Evolutionary conservation across 2,797 vertebrate species (phyloP).

Genomic region (Phoxinus dragarum): DNA sequence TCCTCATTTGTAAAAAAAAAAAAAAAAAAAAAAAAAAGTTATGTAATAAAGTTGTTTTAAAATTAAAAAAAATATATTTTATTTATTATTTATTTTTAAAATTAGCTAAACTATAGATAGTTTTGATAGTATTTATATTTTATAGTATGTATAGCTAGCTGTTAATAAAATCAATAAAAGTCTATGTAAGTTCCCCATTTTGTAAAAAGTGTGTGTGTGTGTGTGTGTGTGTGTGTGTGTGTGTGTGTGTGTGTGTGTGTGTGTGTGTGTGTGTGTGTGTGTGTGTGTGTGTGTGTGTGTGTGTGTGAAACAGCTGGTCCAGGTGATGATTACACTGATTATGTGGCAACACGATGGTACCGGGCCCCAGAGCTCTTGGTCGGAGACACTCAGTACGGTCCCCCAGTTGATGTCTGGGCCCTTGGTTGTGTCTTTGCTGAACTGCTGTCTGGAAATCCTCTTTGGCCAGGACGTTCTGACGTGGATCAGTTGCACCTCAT

Average conservation of each 20-base stretch:
- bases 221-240: no score
- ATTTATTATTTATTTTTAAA: no score
- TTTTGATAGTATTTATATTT: no score
- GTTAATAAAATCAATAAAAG: not conserved
- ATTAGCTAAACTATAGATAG: no score
- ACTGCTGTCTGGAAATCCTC: slow-evolving; percentile 84
- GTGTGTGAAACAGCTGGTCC: slow-evolving; percentile 77
- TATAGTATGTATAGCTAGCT: no score
- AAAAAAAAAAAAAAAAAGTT: no score
- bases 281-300: slow-evolving; percentile 11
- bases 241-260: not conserved
- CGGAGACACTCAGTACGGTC: slow-evolving; percentile 88
- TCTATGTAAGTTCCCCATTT: not conserved
- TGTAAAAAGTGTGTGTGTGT: not conserved
- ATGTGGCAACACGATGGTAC: slow-evolving; percentile 91
- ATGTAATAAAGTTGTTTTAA: not conserved
- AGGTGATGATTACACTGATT: slow-evolving; percentile 89
- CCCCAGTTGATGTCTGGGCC: slow-evolving; percentile 87
- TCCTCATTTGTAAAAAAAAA: not conserved
- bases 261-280: not conserved
- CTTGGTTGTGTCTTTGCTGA: slow-evolving; percentile 88
- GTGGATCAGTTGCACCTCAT: slow-evolving; percentile 91
- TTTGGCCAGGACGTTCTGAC: slow-evolving; percentile 90
- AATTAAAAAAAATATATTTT: no score
- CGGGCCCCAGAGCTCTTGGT: slow-evolving; percentile 88